These are phyloP conservation scores for Anoncus sp. DNA, from an alignment of 2,888 invertebrate species.

Conservation along the genomic window DNA sequence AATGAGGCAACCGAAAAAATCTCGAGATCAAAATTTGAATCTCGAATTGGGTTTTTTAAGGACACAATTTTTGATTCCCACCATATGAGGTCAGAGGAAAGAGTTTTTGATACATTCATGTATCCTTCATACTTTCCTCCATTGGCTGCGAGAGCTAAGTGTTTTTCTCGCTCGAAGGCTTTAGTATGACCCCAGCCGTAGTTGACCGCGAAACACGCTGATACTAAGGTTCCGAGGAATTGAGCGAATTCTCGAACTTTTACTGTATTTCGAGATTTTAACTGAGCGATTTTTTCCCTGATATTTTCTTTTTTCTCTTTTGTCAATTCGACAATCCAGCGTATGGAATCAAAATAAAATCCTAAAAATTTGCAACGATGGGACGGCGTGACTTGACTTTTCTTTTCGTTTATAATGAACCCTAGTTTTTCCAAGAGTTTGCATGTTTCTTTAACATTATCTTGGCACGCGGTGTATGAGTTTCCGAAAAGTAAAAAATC, in stretches of 20 bases:
- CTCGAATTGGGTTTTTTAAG: conserved; percentile 26
- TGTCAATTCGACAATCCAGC: neutral
- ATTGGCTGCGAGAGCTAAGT: neutral
- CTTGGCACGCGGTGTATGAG: neutral
- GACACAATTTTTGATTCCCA: conserved; percentile 24
- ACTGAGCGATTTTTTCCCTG: neutral
- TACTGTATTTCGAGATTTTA: neutral
- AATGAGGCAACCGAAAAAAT: no score
- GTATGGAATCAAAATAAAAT: neutral
- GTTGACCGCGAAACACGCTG: neutral
- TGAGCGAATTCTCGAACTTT: neutral
- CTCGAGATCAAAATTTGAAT: neutral
- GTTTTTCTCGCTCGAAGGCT: conserved; percentile 12
- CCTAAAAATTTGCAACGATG: neutral
- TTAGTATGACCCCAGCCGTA: conserved; percentile 2
- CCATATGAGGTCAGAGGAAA: conserved; percentile 9
- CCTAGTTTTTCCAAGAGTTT: neutral
- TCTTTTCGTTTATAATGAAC: conserved; percentile 2
- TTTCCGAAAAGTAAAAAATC: conserved; percentile 4
- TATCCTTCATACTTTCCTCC: neutral
- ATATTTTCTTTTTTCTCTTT: neutral
- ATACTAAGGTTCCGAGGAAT: conserved; percentile 5
- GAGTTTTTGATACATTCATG: neutral
- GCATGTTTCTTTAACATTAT: conserved; percentile 3
- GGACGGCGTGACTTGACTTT: neutral